Evolutionary conservation across 1,140 invertebrate species (phyloP).

Genomic region (Orchestia grillus): DNA sequence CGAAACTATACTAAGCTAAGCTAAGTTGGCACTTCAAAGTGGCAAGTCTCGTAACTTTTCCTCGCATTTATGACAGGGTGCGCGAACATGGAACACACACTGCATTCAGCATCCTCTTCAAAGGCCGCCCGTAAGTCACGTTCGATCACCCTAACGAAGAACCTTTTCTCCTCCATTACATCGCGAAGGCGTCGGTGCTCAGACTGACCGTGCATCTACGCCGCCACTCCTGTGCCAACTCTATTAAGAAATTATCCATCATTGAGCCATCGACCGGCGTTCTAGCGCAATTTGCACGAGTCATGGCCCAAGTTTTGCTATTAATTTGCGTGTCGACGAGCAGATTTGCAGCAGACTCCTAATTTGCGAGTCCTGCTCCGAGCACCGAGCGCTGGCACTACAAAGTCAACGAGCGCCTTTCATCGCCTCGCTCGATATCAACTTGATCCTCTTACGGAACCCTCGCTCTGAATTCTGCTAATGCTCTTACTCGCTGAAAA

Average conservation of each 20-base stretch:
- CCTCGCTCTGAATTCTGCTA: not conserved
- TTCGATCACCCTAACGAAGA: not conserved
- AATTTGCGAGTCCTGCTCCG: not conserved
- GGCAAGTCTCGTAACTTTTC: not conserved
- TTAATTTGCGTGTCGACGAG: constrained; percentile 43
- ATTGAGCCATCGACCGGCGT: constrained; percentile 36
- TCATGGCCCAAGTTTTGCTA: constrained; percentile 39
- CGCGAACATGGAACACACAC: not conserved
- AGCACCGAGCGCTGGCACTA: not conserved
- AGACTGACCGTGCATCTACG: not conserved
- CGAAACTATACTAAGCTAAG: not conserved
- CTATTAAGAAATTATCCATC: constrained; percentile 37
- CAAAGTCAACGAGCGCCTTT: constrained; percentile 27
- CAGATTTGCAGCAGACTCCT: constrained; percentile 25
- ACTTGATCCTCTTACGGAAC: constrained; percentile 19
- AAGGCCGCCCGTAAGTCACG: not conserved
- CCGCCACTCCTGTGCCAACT: constrained; percentile 10
- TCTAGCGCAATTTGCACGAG: constrained; percentile 4
- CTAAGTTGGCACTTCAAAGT: not conserved
- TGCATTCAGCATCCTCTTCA: not conserved
- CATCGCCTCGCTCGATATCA: constrained; percentile 26
- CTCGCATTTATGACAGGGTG: not conserved
- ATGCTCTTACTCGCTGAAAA: constrained; percentile 20
- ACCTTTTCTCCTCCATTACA: not conserved
- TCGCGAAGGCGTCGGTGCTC: not conserved